These are phyloP conservation scores for Chloebia gouldiae DNA, from an alignment of 2,113 vertebrate species.

Conservation along the genomic window DNA sequence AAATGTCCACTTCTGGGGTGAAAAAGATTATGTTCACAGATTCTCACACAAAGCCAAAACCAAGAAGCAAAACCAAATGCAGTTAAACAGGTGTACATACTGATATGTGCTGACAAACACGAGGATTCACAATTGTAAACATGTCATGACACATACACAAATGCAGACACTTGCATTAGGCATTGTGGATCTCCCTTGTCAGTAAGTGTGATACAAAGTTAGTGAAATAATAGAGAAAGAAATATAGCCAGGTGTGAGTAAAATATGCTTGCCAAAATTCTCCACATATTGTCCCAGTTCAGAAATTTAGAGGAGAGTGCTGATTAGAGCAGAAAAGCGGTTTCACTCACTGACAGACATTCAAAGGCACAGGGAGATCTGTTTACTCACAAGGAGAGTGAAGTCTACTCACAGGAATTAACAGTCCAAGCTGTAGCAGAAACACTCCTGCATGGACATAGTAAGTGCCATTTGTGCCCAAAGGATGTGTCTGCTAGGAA, in stretches of 20 bases:
- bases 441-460: not conserved
- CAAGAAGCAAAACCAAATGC: not conserved
- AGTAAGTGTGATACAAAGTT: not conserved
- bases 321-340: not conserved
- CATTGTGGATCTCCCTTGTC: not conserved
- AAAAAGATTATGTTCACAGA: not conserved
- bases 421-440: not conserved
- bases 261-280: not conserved
- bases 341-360: not conserved
- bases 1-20: not conserved
- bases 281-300: not conserved
- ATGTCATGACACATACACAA: not conserved
- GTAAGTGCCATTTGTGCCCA: not conserved
- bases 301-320: not conserved
- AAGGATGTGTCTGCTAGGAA: not conserved
- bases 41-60: not conserved
- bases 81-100: slow-evolving; percentile 18
- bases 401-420: not conserved
- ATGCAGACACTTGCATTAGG: not conserved
- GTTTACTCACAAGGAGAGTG: not conserved
- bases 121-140: not conserved
- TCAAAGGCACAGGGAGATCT: not conserved
- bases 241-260: not conserved
- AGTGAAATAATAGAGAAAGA: not conserved
- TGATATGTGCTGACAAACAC: not conserved